Percentiles rank a stretch among this genome's conserved stretches.
Conservation (phyloP, 2,888 invertebrate genomes). For the Melikaiella ostensackeni region DNA sequence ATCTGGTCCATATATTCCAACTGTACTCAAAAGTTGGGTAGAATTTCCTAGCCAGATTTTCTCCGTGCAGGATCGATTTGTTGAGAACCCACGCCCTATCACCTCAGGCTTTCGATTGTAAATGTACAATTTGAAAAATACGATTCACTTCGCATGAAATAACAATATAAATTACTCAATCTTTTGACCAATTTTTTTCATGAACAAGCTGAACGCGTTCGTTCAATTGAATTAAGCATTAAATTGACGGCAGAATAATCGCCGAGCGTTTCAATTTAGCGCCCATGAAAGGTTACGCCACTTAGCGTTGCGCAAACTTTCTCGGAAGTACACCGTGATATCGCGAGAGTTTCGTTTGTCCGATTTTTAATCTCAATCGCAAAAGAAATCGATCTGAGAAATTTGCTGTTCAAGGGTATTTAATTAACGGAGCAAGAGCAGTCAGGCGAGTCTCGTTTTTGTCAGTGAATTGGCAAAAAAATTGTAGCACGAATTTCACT, state of each 20-base stretch:
- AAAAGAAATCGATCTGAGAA: constrained; percentile 23
- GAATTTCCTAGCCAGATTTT: too few relatives aligned
- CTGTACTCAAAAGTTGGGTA: too few relatives aligned
- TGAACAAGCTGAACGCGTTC: constrained; percentile 12
- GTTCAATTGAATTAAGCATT: constrained; percentile 29
- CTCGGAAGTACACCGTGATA: not conserved
- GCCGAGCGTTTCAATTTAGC: constrained; percentile 18
- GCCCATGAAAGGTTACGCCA: constrained; percentile 30
- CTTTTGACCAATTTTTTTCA: constrained; percentile 14
- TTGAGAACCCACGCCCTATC: constrained; percentile 20
- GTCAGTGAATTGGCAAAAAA: not conserved
- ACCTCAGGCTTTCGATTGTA: not conserved
- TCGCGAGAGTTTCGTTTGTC: constrained; percentile 8
- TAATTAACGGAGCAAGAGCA: constrained; percentile 8
- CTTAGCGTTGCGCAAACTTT: constrained; percentile 34
- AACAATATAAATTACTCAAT: constrained; percentile 34
- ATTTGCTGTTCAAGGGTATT: constrained; percentile 11
- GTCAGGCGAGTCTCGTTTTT: not conserved
- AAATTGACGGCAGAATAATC: constrained; percentile 19
- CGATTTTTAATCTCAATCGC: constrained; percentile 14
- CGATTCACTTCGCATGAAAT: constrained; percentile 25
- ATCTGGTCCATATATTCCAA: too few relatives aligned
- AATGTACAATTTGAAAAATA: constrained; percentile 2
- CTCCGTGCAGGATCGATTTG: not conserved
- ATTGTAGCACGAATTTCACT: not conserved